A percentile compares a stretch with the other conserved stretches of the same genome.
Conservation (phyloP, 2,797 vertebrate species). For the Enteromius unitaeniatus region DNA sequence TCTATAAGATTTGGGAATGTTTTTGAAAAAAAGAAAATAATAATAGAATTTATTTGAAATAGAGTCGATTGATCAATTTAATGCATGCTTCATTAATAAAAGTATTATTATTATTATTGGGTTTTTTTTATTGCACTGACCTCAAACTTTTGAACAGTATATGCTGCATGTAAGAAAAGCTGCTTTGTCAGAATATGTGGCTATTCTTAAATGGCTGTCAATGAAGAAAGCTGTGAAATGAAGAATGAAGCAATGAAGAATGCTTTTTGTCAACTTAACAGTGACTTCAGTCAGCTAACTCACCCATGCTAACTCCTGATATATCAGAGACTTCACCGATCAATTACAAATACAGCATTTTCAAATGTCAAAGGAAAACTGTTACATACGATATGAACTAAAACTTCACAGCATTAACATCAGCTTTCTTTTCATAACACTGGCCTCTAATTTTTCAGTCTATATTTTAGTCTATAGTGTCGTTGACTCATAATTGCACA, state of each 20-base stretch:
- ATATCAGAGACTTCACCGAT: neutral
- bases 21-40: neutral
- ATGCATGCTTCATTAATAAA: neutral
- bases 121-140: neutral
- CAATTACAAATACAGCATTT: neutral
- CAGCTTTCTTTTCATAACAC: neutral
- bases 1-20: neutral
- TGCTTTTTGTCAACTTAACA: neutral
- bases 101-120: neutral
- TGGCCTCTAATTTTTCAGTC: neutral
- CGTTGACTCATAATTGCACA: constrained; percentile 17
- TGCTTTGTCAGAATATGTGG: neutral
- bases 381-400: neutral
- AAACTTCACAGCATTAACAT: neutral
- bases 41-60: neutral
- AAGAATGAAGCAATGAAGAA: too few species aligned
- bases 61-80: neutral
- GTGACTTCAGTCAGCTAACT: neutral
- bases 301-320: neutral
- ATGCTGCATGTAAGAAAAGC: neutral
- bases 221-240: neutral
- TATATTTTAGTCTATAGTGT: constrained; percentile 1
- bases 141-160: neutral
- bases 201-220: neutral
- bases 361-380: neutral